Percentiles rank a stretch among this genome's conserved stretches.
Evolutionary conservation across 2,797 vertebrate genomes (phyloP).

Genomic region (Lacerta viridis): DNA sequence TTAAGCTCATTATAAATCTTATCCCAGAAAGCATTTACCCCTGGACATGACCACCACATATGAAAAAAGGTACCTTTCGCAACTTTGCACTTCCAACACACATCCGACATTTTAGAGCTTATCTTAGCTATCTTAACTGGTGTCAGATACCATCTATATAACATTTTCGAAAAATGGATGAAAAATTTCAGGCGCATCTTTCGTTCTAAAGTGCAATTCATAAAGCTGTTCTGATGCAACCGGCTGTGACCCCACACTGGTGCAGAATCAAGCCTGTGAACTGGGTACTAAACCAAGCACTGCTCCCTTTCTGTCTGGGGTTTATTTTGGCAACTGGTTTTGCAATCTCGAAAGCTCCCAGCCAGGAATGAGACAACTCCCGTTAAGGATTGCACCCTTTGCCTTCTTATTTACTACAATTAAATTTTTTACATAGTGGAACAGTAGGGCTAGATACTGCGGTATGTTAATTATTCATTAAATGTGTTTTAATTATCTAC

Average conservation of each 20-base stretch:
- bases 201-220: background rate
- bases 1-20: too few species aligned
- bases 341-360: background rate
- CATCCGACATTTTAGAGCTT: too few species aligned
- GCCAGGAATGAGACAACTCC: background rate
- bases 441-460: background rate
- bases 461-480: slow-evolving; percentile 25
- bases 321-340: background rate
- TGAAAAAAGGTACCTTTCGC: too few species aligned
- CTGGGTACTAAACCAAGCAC: background rate
- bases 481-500: slow-evolving; percentile 33
- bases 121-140: too few species aligned
- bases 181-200: background rate
- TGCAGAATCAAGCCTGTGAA: background rate
- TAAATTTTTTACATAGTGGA: slow-evolving; percentile 3
- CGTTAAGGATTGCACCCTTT: background rate
- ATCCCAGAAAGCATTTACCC: too few species aligned
- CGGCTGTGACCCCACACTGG: background rate
- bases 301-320: background rate
- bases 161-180: background rate
- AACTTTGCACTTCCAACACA: too few species aligned
- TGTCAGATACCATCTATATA: too few species aligned
- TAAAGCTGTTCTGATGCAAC: background rate
- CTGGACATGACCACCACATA: too few species aligned
- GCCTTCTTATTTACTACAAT: slow-evolving; percentile 6